Conservation (phyloP, 2,888 invertebrate genomes). For the Lasius platythorax region DNA sequence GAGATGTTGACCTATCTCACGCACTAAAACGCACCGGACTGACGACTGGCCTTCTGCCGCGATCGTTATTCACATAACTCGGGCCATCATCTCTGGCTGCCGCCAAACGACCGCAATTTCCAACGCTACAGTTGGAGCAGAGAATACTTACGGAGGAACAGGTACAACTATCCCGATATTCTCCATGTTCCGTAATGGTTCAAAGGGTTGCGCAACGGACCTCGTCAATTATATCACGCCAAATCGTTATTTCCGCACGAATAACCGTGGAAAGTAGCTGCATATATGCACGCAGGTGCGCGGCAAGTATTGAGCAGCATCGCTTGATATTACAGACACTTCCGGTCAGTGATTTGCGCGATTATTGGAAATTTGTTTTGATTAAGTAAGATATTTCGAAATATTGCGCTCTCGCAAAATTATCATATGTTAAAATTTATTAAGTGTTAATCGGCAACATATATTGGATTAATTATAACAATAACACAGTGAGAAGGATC, state of each 20-base stretch:
- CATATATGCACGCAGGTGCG: neutral
- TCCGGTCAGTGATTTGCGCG: neutral
- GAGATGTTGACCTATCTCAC: constrained; percentile 12
- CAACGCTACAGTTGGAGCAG: constrained; percentile 25
- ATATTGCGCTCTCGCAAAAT: neutral
- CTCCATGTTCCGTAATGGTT: constrained; percentile 37
- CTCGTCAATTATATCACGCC: constrained; percentile 38
- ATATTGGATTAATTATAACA: neutral
- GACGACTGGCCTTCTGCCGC: neutral
- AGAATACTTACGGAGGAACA: constrained; percentile 33
- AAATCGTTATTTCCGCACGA: constrained; percentile 3
- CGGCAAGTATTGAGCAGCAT: neutral
- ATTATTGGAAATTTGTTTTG: neutral
- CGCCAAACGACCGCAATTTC: constrained; percentile 46
- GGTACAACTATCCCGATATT: constrained; percentile 33
- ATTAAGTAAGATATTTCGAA: neutral
- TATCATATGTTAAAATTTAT: neutral
- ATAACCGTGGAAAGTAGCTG: constrained; percentile 8
- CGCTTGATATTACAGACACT: neutral
- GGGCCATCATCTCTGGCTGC: constrained; percentile 15
- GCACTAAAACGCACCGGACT: constrained; percentile 21
- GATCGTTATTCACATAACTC: constrained; percentile 40
- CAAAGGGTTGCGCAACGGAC: constrained; percentile 21
- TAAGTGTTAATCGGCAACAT: neutral
- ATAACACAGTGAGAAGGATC: neutral